Evolutionary conservation across 2,888 invertebrate genomes (phyloP), one percentile per base, ranked within the genome.

Genomic region (Dyspetes luteomarginatus): DNA sequence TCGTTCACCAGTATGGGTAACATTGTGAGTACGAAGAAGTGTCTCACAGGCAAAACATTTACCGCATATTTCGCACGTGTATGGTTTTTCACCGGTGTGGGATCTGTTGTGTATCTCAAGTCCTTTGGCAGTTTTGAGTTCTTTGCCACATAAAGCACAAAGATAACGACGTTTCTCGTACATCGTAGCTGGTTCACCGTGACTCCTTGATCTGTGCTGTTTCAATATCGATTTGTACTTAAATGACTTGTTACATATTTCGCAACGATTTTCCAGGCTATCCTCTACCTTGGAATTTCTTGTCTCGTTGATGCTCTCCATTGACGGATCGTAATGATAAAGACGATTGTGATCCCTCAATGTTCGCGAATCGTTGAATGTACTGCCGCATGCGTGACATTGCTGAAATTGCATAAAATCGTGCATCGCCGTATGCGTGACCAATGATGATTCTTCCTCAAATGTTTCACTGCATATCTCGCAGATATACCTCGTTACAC

Each of bases 1-100:
- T 67, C 94, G 92, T 0, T 93, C 90, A 1, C 94, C 93, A 0
- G 93, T 93, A 76, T 95, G 95, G 0, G 92, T 93, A 0, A 94
- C 93, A 90, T 93, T 93, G 71, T 94, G 94, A 0, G 93, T 91
- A 36, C 92, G 93, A 65, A 95, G 84, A 17, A 93, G 77, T 0
- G 89, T 90, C 69, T 89, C 88, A 76, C 90, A 89, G 3, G 88
- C 86, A 72, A 90, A 90, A 68, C 88, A 86, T 73, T 90, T 90
- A 43, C 86, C 89, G 76, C 90, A 89, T 7, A 87, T 82, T n/a
- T 86, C 85, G 76, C 90, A 90, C 0, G 84, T 87, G 68, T 86
- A 90, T 0, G 90, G 90, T 41, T 88, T 89, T 36, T 91, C 91
- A 4, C 90, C 91, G 4, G 90, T 91, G 78, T 91, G 91, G 2